Percentiles rank a stretch among this genome's conserved stretches.
phyloP scores from a whole-genome alignment of 2,113 vertebrate genomes.

The Thalassarche chlororhynchos region DNA sequence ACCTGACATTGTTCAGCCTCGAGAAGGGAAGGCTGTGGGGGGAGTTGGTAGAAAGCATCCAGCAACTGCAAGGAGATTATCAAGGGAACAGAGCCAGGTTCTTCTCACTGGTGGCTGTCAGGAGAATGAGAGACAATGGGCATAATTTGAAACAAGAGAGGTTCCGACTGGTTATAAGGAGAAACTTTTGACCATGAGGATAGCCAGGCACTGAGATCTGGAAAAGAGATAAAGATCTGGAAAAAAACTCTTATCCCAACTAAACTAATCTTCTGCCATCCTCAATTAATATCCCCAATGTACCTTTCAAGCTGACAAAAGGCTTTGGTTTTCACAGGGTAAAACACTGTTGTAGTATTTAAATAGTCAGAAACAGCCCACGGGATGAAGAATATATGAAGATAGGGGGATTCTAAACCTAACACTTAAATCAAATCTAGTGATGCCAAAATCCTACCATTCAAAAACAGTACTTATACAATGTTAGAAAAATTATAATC shows the following conservation, averaged over 20 bases:
- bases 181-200: neutral
- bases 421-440: neutral
- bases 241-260: neutral
- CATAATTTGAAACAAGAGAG: neutral
- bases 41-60: neutral
- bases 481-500: neutral
- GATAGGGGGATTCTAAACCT: neutral
- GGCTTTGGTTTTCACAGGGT: neutral
- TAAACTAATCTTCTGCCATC: neutral
- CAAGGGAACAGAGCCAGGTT: neutral
- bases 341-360: neutral
- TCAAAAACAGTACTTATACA: neutral
- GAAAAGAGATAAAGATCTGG: neutral
- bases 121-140: neutral
- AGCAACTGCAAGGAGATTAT: neutral
- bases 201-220: neutral
- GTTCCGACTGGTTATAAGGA: neutral
- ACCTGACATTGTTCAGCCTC: fast-evolving
- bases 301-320: neutral
- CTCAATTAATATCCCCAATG: neutral
- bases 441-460: neutral
- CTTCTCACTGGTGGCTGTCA: neutral
- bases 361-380: neutral
- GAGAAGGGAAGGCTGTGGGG: neutral
- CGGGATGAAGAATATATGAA: neutral